phyloP scores from a whole-genome alignment of 1,140 invertebrate genomes.

The Globodera ellingtonae region DNA sequence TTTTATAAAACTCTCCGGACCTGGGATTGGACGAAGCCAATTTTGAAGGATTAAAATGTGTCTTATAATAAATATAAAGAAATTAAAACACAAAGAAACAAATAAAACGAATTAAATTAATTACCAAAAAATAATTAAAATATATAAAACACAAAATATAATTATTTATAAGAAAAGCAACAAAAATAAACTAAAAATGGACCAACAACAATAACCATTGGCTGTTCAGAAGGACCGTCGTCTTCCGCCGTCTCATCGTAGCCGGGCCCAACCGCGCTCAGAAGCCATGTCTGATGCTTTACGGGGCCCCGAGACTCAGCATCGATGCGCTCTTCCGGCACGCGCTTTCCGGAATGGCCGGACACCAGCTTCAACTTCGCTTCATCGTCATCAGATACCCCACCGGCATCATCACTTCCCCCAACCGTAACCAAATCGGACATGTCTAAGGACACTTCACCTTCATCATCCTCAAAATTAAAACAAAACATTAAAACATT shows the following conservation, averaged over 20 bases:
- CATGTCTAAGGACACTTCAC: neutral
- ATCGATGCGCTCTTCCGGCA: neutral
- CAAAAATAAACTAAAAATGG: neutral
- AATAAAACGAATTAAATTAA: neutral
- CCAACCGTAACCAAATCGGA: neutral
- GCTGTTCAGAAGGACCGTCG: neutral
- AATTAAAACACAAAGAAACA: neutral
- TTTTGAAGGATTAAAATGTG: no score
- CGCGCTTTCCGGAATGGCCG: neutral
- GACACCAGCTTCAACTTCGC: neutral
- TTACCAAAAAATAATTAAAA: no score
- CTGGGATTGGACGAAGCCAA: no score
- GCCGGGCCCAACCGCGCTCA: no score
- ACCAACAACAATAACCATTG: constrained; percentile 2
- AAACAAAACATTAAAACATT: no score
- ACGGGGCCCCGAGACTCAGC: neutral
- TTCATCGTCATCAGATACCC: neutral
- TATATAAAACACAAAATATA: no score
- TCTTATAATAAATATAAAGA: neutral
- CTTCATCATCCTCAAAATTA: constrained; percentile 6
- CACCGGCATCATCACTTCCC: neutral
- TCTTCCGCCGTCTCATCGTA: neutral
- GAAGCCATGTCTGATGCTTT: neutral
- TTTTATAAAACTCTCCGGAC: no score
- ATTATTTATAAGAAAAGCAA: no score